Evolutionary conservation across 2,797 vertebrate species (phyloP).

Genomic region (Pseudochaenichthys georgianus): DNA sequence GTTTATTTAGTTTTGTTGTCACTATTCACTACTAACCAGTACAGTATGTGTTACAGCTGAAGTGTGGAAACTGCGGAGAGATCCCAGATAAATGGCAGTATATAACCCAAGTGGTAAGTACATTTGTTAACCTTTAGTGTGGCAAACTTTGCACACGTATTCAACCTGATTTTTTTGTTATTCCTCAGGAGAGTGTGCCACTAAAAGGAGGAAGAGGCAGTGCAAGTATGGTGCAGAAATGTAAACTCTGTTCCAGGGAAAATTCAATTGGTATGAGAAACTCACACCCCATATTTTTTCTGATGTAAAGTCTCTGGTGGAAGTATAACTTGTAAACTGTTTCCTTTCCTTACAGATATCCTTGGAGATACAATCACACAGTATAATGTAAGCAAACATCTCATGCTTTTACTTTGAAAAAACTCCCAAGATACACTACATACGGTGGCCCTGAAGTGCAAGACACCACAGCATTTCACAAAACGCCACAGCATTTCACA

Average conservation of each 20-base stretch:
- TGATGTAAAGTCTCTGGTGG: neutral
- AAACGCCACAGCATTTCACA: too few relatives aligned
- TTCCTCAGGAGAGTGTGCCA: conserved; percentile 90
- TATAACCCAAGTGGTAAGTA: conserved; percentile 88
- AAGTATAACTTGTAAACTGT: conserved; percentile 1
- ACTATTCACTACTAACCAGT: neutral
- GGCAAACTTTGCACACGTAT: neutral
- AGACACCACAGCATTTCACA: too few relatives aligned
- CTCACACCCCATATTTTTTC: neutral
- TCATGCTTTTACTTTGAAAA: neutral
- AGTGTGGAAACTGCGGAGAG: conserved; percentile 96
- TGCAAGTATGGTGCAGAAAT: conserved; percentile 98
- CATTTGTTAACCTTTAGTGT: neutral
- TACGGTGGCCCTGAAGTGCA: too few relatives aligned
- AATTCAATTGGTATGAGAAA: conserved; percentile 91
- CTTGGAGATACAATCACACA: conserved; percentile 91
- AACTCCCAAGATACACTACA: too few relatives aligned
- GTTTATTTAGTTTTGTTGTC: too few relatives aligned
- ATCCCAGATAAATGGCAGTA: conserved; percentile 98
- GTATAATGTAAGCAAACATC: conserved; percentile 91
- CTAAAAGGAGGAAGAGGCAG: conserved; percentile 95
- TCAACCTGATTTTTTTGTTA: neutral
- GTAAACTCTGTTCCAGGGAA: conserved; percentile 95
- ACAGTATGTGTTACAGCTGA: conserved; percentile 78
- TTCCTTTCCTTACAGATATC: conserved; percentile 88